Evolutionary conservation across 2,888 invertebrate species (phyloP).

Genomic region (Macrostomum cliftonense): DNA sequence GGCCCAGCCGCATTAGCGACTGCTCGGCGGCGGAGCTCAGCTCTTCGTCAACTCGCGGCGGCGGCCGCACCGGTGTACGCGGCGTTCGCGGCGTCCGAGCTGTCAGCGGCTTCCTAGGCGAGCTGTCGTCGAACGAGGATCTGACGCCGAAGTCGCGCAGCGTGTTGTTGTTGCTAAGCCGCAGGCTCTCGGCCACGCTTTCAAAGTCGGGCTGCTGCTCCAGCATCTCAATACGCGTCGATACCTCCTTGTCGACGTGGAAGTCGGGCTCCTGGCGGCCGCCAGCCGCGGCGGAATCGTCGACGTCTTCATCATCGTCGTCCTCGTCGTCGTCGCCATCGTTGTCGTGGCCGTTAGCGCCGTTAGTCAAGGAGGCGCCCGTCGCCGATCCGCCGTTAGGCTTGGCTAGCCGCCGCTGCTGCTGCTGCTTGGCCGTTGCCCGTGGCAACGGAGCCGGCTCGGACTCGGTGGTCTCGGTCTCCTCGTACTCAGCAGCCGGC

Average conservation of each 20-base stretch:
- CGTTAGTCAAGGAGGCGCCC: background rate
- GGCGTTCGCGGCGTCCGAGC: too few species aligned
- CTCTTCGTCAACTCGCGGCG: too few species aligned
- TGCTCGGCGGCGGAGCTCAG: too few species aligned
- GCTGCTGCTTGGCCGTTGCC: background rate
- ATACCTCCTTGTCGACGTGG: constrained; percentile 31
- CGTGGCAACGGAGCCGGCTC: constrained; percentile 16
- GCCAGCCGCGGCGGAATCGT: constrained; percentile 1
- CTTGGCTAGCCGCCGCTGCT: background rate
- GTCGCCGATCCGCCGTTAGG: background rate
- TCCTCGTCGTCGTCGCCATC: constrained; percentile 8
- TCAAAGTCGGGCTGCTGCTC: constrained; percentile 3
- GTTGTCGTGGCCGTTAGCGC: background rate
- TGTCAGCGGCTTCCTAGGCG: too few species aligned
- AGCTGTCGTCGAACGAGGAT: too few species aligned
- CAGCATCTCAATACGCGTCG: constrained; percentile 20
- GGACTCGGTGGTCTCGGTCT: constrained; percentile 1
- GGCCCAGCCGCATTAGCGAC: too few species aligned
- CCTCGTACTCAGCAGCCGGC: too few species aligned
- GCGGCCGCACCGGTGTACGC: too few species aligned
- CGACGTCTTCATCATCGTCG: constrained; percentile 12
- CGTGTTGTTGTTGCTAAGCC: background rate
- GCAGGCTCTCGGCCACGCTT: background rate
- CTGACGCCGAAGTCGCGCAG: too few species aligned
- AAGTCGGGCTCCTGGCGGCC: constrained; percentile 20